A percentile compares a stretch with the other conserved stretches of the same genome.
phyloP scores from a whole-genome alignment of 2,797 vertebrate genomes.

The Mus spretus region DNA sequence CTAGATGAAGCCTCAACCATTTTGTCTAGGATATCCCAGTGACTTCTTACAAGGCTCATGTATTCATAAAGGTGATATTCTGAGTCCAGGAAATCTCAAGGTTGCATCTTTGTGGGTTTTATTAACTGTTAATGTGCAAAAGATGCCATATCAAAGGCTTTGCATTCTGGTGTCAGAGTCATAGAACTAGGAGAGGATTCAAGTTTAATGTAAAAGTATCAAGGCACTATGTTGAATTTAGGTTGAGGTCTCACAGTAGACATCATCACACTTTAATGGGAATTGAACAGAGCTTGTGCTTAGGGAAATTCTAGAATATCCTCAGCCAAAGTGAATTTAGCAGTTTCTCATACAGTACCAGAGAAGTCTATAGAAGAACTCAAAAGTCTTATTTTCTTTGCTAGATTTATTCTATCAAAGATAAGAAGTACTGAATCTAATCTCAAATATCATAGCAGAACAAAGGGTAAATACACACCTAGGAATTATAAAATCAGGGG shows the following conservation, averaged over 20 bases:
- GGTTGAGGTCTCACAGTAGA: not conserved
- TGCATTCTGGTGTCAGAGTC: conserved; percentile 49
- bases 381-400: conserved; percentile 24
- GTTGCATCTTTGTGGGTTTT: conserved; percentile 62
- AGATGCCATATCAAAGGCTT: not conserved
- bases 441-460: not conserved
- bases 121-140: conserved; percentile 36
- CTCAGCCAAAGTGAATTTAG: conserved; percentile 40
- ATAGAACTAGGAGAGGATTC: conserved; percentile 31
- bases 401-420: conserved; percentile 23
- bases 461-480: not conserved
- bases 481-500: not conserved
- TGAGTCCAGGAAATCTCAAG: not conserved
- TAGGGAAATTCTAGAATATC: not conserved
- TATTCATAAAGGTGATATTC: not conserved
- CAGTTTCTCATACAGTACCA: not conserved
- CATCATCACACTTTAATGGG: not conserved
- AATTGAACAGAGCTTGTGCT: not conserved
- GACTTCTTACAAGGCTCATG: not conserved
- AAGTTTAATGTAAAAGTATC: conserved; percentile 59
- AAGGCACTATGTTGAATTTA: conserved; percentile 3
- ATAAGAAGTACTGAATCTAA: not conserved
- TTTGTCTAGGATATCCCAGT: not conserved
- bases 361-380: not conserved
- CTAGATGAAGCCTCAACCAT: not conserved